A percentile compares a stretch with the other conserved stretches of the same genome.
Conservation (phyloP, 1,140 invertebrate genomes). For the Drosophila murphyi region DNA sequence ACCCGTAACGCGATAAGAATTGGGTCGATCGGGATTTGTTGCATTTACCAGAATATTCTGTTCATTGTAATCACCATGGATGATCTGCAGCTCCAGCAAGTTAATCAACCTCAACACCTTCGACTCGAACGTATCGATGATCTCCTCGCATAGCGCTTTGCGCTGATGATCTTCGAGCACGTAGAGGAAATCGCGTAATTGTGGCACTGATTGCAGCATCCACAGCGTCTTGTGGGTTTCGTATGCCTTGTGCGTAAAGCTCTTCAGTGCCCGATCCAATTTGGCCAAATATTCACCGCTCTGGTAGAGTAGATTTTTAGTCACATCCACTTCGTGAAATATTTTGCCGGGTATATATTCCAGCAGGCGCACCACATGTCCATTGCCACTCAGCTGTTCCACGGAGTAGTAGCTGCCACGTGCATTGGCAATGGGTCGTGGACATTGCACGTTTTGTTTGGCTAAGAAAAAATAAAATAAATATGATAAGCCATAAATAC, state of each 20-base stretch:
- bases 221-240: slow-evolving; percentile 88
- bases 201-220: slow-evolving; percentile 89
- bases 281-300: slow-evolving; percentile 89
- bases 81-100: slow-evolving; percentile 89
- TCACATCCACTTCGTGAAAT: slow-evolving; percentile 86
- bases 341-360: slow-evolving; percentile 90
- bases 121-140: slow-evolving; percentile 89
- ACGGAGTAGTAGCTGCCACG: slow-evolving; percentile 87
- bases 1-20: slow-evolving; percentile 85
- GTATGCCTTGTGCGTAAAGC: slow-evolving; percentile 89
- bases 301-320: slow-evolving; percentile 88
- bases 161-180: slow-evolving; percentile 88
- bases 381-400: slow-evolving; percentile 85
- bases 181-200: slow-evolving; percentile 89
- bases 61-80: slow-evolving; percentile 96
- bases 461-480: slow-evolving; percentile 72
- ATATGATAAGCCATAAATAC: not conserved
- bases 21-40: slow-evolving; percentile 48
- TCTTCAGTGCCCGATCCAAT: slow-evolving; percentile 88
- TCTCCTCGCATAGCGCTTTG: slow-evolving; percentile 86
- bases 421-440: slow-evolving; percentile 88
- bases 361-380: slow-evolving; percentile 89
- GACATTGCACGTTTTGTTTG: slow-evolving; percentile 87
- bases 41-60: slow-evolving; percentile 91
- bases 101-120: slow-evolving; percentile 86